Conservation (phyloP, 2,888 invertebrate species). For the Pardosa pseudoannulata region DNA sequence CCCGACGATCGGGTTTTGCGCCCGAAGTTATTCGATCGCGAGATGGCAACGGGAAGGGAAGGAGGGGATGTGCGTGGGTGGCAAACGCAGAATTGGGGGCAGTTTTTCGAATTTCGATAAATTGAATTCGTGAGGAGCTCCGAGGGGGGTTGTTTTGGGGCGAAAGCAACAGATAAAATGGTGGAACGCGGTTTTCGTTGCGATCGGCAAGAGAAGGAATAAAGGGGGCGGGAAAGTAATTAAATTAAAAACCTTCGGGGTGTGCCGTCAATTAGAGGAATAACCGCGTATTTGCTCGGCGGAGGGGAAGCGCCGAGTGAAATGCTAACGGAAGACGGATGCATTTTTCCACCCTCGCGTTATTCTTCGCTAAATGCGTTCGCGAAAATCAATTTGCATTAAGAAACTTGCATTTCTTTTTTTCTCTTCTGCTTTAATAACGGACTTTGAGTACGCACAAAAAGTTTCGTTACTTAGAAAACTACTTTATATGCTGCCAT, state of each 20-base stretch:
- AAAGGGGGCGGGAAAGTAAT: not conserved
- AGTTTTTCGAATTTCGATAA: slow-evolving; percentile 24
- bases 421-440: no score
- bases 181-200: not conserved
- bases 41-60: not conserved
- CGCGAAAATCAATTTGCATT: no score
- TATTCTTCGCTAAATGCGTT: no score
- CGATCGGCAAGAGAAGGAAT: not conserved
- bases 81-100: no score
- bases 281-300: not conserved
- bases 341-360: no score
- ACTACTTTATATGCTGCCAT: no score
- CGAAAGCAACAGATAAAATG: slow-evolving; percentile 5
- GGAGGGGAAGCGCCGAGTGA: not conserved
- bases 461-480: no score
- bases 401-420: no score
- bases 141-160: slow-evolving; percentile 7
- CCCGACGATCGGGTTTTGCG: slow-evolving; percentile 51
- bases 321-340: no score
- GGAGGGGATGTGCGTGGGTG: not conserved
- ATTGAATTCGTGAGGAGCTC: slow-evolving; percentile 23
- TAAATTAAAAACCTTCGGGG: slow-evolving; percentile 17
- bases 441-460: no score
- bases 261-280: not conserved
- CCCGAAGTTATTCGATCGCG: slow-evolving; percentile 38